These are phyloP conservation scores for Tinea semifulvella DNA, from an alignment of 2,888 invertebrate species.

Conservation along the genomic window DNA sequence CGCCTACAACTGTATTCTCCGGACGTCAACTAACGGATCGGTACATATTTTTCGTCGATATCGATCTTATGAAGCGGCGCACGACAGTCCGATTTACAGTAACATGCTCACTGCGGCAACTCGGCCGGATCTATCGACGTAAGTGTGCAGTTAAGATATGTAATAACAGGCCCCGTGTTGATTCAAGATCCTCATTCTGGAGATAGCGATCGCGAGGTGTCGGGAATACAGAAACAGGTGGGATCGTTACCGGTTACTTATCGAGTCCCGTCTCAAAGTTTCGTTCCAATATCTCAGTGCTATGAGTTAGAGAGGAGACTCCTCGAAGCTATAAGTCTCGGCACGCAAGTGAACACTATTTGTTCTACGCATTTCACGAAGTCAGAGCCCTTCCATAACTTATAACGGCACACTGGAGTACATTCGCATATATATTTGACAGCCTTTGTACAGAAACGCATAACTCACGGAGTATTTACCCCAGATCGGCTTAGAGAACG, in stretches of 20 bases:
- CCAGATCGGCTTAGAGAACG: constrained; percentile 9
- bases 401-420: constrained; percentile 21
- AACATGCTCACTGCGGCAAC: constrained; percentile 41
- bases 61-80: constrained; percentile 45
- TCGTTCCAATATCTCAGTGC: constrained; percentile 4
- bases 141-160: constrained; percentile 20
- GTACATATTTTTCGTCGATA: constrained; percentile 54
- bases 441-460: constrained; percentile 17
- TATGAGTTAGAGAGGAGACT: constrained; percentile 19
- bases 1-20: constrained; percentile 46
- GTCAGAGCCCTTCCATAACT: constrained; percentile 20
- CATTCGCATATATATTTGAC: constrained; percentile 27
- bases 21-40: constrained; percentile 44
- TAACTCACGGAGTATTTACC: constrained; percentile 15
- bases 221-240: constrained; percentile 1
- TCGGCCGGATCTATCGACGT: constrained; percentile 20
- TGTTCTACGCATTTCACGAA: constrained; percentile 23
- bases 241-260: background rate
- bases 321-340: constrained; percentile 20
- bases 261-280: constrained; percentile 2
- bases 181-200: constrained; percentile 21
- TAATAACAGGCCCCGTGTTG: constrained; percentile 28
- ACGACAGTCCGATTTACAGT: constrained; percentile 44
- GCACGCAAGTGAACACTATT: constrained; percentile 23
- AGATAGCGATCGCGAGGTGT: background rate